Evolutionary conservation across 92 coral and sea anemone species (phyloP).

Genomic region (Bergia puertoricense): DNA sequence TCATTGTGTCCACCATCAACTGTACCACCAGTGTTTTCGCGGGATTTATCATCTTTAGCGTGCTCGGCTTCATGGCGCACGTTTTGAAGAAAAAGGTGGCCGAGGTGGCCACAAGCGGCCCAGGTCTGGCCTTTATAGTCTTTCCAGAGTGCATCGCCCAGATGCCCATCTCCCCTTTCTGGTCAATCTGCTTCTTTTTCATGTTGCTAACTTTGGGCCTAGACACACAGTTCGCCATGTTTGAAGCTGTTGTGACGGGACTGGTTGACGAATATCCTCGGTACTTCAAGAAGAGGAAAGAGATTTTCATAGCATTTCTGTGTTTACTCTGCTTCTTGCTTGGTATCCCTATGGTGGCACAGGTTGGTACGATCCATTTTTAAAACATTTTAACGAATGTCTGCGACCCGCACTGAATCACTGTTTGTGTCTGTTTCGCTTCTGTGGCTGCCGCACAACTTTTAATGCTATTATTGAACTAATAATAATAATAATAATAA

Average conservation of each 20-base stretch:
- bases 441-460: too few species aligned
- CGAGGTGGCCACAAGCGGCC: constrained; percentile 93
- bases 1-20: constrained; percentile 89
- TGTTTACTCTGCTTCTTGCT: constrained; percentile 83
- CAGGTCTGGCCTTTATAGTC: constrained; percentile 97
- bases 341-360: constrained; percentile 89
- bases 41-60: constrained; percentile 97
- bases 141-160: constrained; percentile 99
- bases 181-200: constrained; percentile 96
- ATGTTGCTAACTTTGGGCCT: constrained; percentile 95
- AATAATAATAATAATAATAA: too few species aligned
- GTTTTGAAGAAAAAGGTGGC: constrained; percentile 84
- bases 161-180: constrained; percentile 99
- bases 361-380: constrained; percentile 44
- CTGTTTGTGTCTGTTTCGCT: neutral
- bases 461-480: neutral
- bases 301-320: constrained; percentile 83
- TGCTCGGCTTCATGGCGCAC: constrained; percentile 98
- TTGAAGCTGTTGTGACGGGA: constrained; percentile 99
- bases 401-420: neutral
- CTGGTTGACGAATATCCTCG: constrained; percentile 92
- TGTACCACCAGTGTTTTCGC: constrained; percentile 98
- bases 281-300: constrained; percentile 75
- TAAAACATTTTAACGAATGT: neutral
- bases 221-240: constrained; percentile 99